A percentile compares a stretch with the other conserved stretches of the same genome.
phyloP scores from a whole-genome alignment of 30 jellyfish, hydroid and myxozoan species.

The Cassiopea xamachana region DNA sequence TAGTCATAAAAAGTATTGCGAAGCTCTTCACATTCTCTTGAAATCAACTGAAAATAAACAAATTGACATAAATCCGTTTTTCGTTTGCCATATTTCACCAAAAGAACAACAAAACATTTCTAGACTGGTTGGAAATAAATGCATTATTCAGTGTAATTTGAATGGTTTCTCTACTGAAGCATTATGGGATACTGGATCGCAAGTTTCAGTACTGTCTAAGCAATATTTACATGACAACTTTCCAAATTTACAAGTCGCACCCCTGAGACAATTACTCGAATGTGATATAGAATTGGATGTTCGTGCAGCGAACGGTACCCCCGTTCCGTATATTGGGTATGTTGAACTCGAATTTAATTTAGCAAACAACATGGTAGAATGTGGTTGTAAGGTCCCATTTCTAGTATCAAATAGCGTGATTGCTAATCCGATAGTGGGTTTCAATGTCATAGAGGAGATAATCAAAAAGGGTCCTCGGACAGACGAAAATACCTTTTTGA shows the following conservation, averaged over 20 bases:
- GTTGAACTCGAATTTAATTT: slow-evolving; percentile 46
- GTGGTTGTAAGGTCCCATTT: slow-evolving; percentile 52
- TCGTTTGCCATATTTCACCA: slow-evolving; percentile 65
- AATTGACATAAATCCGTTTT: slow-evolving; percentile 1
- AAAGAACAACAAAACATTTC: slow-evolving; percentile 37
- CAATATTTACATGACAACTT: slow-evolving; percentile 15
- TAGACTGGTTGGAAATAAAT: slow-evolving; percentile 65
- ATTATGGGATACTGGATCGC: slow-evolving; percentile 78
- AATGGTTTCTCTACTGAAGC: slow-evolving; percentile 33
- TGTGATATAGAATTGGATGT: slow-evolving; percentile 18
- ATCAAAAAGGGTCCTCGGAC: background rate
- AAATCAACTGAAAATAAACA: background rate
- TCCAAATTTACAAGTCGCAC: slow-evolving; percentile 14
- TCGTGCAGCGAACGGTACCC: slow-evolving; percentile 58
- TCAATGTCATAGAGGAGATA: slow-evolving; percentile 63
- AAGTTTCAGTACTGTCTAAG: slow-evolving; percentile 62
- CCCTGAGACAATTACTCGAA: slow-evolving; percentile 29
- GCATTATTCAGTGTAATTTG: slow-evolving; percentile 58
- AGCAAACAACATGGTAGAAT: slow-evolving; percentile 27
- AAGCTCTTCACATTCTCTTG: slow-evolving; percentile 19
- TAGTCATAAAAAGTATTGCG: slow-evolving; percentile 48
- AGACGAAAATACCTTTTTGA: slow-evolving; percentile 16
- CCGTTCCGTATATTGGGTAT: slow-evolving; percentile 59
- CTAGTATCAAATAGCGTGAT: slow-evolving; percentile 39
- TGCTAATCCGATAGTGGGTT: slow-evolving; percentile 66